Percentiles rank a stretch among this genome's conserved stretches.
phyloP scores from a whole-genome alignment of 2,888 invertebrate genomes.

The Drosophila seclusa region DNA sequence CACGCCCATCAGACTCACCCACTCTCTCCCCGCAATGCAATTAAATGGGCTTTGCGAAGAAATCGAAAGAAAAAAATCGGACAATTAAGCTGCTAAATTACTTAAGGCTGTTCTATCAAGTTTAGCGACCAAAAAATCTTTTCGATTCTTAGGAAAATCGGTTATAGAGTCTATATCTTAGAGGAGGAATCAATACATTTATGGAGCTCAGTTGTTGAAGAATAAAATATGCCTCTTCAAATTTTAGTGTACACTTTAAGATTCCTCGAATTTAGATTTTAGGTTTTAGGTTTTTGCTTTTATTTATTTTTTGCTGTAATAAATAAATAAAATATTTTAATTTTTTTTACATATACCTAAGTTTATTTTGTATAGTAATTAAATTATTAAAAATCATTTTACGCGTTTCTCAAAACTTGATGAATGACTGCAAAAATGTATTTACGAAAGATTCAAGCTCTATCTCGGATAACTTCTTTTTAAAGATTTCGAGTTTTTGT shows the following conservation, averaged over 20 bases:
- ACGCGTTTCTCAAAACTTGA: not conserved
- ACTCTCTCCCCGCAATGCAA: slow-evolving; percentile 33
- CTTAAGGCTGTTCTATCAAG: slow-evolving; percentile 22
- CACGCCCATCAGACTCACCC: slow-evolving; percentile 34
- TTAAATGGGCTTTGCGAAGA: slow-evolving; percentile 38
- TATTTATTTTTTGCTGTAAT: not conserved
- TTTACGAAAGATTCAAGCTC: not conserved
- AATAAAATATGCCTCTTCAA: not conserved
- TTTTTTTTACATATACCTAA: rapidly evolving
- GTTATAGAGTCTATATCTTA: rapidly evolving
- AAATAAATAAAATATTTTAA: not conserved
- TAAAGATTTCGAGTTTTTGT: not conserved
- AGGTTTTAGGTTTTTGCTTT: not conserved
- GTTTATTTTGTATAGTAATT: not conserved
- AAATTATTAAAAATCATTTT: not conserved
- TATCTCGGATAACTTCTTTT: not conserved
- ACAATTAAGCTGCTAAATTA: slow-evolving; percentile 51
- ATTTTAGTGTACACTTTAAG: not conserved
- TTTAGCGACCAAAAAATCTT: slow-evolving; percentile 15
- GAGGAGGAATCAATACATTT: not conserved
- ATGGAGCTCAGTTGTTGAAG: rapidly evolving
- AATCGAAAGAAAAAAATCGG: slow-evolving; percentile 3
- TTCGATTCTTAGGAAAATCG: not conserved
- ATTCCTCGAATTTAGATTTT: not conserved
- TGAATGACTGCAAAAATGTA: not conserved